Base-by-base conservation (phyloP, 2,113 vertebrate species). In the Solenodon paradoxus region DNA sequence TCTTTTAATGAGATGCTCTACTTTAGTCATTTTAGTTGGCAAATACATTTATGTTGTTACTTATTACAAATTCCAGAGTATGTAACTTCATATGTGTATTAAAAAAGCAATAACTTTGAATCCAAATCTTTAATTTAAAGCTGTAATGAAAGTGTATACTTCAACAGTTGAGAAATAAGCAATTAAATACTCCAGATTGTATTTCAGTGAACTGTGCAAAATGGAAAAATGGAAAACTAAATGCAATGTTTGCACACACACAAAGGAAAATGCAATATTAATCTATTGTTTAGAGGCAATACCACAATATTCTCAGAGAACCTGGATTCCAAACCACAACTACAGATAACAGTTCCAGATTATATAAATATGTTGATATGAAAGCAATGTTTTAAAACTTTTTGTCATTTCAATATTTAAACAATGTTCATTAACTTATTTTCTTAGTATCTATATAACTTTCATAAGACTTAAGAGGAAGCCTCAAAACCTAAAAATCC, bases 101-200 rank as follows among this genome's bases (percentile, higher is more conserved):
- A 40, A 95, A 90, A 96, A 96, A 83, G 30, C 45, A 90, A 66
- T 68, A 84, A 83, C 19, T 82, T 85, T 77, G 17, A 69, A 79
- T 92, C 24, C 32, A 85, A 69, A 40, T 69, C n/a, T 94, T 93
- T 74, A 89, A 97, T 93, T 96, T 97, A 85, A 90, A 90, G 45
- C 30, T 77, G 30, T 53, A 88, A 94, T 88, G 38, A 92, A 97
- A 95, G 59, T 0, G 16, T 61, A 30, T 72, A 64, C 15, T 59
- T 92, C 72, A 81, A 42, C 5, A 51, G 38, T 38, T 88, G 89
- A 82, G 28, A 64, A 94, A 40, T 66, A 68, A 55, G 38, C n/a
- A 28, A 59, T 74, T 59, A 87, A 95, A 93, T 32, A 79, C 49
- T 51, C 72, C 40, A 47, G 10, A 38, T 92, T 93, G 55, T 87